Evolutionary conservation across 2,113 vertebrate genomes (phyloP).

Genomic region (Gambusia affinis): DNA sequence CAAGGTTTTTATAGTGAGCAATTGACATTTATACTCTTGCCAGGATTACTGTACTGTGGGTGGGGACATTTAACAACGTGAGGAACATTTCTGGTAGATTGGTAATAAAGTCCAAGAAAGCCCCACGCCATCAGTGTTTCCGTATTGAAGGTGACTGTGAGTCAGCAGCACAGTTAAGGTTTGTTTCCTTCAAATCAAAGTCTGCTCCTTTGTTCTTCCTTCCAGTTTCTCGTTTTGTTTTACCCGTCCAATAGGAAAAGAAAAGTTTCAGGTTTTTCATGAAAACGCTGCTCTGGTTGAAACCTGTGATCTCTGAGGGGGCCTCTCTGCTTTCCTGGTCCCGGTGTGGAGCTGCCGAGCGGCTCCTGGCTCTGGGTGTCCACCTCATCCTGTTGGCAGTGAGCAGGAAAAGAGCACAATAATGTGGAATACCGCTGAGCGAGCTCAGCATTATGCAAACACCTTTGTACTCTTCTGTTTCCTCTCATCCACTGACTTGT

Average conservation of each 20-base stretch:
- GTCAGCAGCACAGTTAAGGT: background rate
- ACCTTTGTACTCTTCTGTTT: background rate
- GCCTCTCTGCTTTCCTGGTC: conserved; percentile 14
- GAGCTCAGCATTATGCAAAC: background rate
- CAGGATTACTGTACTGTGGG: background rate
- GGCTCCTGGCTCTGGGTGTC: background rate
- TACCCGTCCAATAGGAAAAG: no score
- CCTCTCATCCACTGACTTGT: background rate
- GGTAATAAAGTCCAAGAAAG: background rate
- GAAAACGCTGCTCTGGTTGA: background rate
- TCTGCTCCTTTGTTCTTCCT: no score
- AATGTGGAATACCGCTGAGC: background rate
- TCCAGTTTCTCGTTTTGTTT: no score
- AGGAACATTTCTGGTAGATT: no score
- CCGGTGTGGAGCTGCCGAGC: background rate
- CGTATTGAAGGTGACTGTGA: background rate
- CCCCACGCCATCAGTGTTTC: conserved; percentile 5
- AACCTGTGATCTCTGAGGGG: background rate
- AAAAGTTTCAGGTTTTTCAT: background rate
- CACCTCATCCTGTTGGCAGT: conserved; percentile 6
- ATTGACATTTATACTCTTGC: conserved; percentile 5
- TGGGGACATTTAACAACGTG: no score
- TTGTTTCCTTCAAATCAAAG: background rate
- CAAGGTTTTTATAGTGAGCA: conserved; percentile 21
- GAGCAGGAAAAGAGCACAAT: conserved; percentile 2